Evolutionary conservation across 1,140 invertebrate species (phyloP).

Genomic region (Tetragonula clypearis): DNA sequence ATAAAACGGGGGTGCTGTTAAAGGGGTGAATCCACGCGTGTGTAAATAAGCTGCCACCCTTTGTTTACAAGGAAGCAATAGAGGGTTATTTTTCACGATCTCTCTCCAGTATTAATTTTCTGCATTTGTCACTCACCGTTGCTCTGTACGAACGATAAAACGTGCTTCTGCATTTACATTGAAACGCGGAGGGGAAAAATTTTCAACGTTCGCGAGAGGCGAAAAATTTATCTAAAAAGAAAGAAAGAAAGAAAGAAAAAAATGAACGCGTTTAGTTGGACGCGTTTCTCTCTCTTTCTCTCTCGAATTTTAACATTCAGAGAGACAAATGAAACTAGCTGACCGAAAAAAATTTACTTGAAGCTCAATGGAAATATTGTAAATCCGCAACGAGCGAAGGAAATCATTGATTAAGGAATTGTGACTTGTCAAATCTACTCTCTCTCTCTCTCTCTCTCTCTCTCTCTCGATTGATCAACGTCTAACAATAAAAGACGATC

Average conservation of each 20-base stretch:
- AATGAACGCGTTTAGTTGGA: background rate
- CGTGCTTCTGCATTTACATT: background rate
- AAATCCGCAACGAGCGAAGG: background rate
- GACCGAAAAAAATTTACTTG: background rate
- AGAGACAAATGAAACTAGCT: background rate
- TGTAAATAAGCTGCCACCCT: slow-evolving; percentile 31
- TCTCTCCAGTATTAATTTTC: background rate
- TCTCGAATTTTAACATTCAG: background rate
- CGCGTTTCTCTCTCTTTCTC: background rate
- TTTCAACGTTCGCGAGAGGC: background rate
- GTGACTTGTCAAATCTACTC: background rate
- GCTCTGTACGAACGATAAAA: background rate
- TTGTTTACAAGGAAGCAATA: slow-evolving; percentile 2
- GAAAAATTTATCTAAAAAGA: background rate
- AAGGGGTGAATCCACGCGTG: too few species aligned
- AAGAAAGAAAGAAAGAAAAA: too few species aligned
- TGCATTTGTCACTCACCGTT: background rate
- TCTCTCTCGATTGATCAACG: background rate
- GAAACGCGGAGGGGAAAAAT: background rate
- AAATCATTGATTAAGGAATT: background rate
- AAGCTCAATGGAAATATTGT: background rate
- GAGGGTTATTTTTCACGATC: background rate
- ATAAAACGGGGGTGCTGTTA: background rate
- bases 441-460: background rate
- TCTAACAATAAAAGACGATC: background rate